Conservation (phyloP, 2,797 vertebrate genomes). For the Typhlichthys eigenmanni region DNA sequence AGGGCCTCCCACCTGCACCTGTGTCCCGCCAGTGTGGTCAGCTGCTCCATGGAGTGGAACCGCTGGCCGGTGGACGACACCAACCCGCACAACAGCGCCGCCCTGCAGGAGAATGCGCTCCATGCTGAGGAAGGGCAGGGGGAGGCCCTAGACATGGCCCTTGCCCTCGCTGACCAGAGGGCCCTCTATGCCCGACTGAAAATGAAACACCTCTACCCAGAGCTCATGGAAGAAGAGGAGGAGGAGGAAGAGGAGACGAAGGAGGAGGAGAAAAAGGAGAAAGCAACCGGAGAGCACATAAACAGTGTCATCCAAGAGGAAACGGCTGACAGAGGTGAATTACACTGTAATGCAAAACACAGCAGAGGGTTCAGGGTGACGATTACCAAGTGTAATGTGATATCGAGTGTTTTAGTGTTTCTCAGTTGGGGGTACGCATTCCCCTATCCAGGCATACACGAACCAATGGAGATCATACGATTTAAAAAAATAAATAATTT, state of each 20-base stretch:
- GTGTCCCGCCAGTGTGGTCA: constrained; percentile 91
- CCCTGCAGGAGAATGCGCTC: constrained; percentile 53
- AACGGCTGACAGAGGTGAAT: constrained; percentile 66
- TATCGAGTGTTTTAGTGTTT: no score
- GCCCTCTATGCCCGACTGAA: constrained; percentile 84
- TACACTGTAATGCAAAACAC: neutral
- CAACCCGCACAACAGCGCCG: constrained; percentile 44
- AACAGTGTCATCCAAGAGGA: constrained; percentile 39
- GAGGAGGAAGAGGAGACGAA: constrained; percentile 29
- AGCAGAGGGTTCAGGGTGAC: neutral
- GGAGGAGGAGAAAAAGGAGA: constrained; percentile 32
- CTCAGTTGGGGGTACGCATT: no score
- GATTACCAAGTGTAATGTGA: neutral
- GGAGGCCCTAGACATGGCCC: constrained; percentile 74
- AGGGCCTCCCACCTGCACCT: constrained; percentile 84
- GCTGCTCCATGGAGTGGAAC: constrained; percentile 96
- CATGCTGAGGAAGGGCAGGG: constrained; percentile 20
- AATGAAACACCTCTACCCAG: constrained; percentile 86
- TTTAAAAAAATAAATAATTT: no score
- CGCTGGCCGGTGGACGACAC: constrained; percentile 88
- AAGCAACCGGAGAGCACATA: constrained; percentile 45
- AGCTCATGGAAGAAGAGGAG: constrained; percentile 73
- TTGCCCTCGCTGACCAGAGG: constrained; percentile 88
- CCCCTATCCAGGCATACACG: no score
- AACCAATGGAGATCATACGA: no score